Percentiles rank a stretch among this genome's conserved stretches.
phyloP scores from a whole-genome alignment of 2,113 vertebrate species.

The Microcebus lehilahytsara region DNA sequence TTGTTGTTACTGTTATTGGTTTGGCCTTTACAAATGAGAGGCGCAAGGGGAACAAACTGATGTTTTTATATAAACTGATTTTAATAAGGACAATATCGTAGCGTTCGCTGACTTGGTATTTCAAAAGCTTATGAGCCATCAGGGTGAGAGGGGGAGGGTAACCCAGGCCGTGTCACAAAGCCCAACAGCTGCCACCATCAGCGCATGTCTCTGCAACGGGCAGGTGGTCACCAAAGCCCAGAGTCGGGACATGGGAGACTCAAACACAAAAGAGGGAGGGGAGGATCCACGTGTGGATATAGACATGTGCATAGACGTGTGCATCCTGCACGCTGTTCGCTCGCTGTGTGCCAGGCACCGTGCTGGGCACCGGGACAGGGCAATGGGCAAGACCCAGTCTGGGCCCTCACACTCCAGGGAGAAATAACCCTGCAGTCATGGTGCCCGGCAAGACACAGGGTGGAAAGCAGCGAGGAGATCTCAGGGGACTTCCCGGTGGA shows the following conservation, averaged over 20 bases:
- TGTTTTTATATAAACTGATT: not conserved
- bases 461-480: not conserved
- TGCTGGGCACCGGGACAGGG: no score
- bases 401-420: not conserved
- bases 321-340: not conserved
- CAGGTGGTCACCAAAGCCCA: not conserved
- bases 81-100: not conserved
- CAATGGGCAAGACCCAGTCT: rapidly evolving
- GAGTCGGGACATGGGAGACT: not conserved
- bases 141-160: not conserved
- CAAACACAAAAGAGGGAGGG: not conserved
- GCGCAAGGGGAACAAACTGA: not conserved
- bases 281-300: not conserved
- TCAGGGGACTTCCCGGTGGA: not conserved
- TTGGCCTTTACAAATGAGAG: not conserved
- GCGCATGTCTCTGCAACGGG: not conserved
- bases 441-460: not conserved
- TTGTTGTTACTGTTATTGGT: not conserved
- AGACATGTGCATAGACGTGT: not conserved
- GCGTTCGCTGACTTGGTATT: not conserved
- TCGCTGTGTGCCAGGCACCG: not conserved
- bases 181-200: not conserved
- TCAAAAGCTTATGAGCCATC: not conserved
- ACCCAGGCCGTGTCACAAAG: not conserved
- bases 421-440: rapidly evolving